Evolutionary conservation across 2,113 vertebrate genomes (phyloP), one percentile per base, ranked within the genome.

Genomic region (Passer montanus): DNA sequence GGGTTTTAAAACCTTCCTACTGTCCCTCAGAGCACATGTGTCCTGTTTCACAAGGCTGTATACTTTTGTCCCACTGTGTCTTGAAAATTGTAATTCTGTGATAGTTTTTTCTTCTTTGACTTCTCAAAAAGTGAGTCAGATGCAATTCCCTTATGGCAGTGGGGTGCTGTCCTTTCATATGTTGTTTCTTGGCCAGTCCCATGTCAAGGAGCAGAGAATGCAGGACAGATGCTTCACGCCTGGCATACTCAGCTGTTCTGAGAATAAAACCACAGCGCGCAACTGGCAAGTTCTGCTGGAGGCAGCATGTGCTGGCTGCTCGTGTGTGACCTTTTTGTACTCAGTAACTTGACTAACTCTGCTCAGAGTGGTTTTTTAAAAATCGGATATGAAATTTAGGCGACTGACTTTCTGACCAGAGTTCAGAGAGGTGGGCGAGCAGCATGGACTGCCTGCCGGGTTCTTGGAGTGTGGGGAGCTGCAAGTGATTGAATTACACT

Each of bases 151-250:
- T 63, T n/a, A 21, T 0, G 15, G 88, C 89, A 46, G 55, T 44
- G 74, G 24, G 64, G 58, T 84, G 21, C 76, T 68, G 52, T 90
- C 94, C 70, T 89, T 90, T 84, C 62, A 13, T n/a, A 13, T 8
- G 3, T 49, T 89, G 56, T 74, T 95, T 96, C 80, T 84, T 86
- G 88, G 76, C 88, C 70, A 93, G 78, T 91, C 37, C 70, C 20
- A 3, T 96, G 83, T 95, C 84, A 81, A 12, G 50, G 44, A 79
- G 72, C 70, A 66, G 93, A 67, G 97, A 96, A 97, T 95, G 67
- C 60, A 73, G 87, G 86, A 96, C 92, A 97, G 95, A 97, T 98
- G 96, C 97, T 94, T 90, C 95, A 94, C 97, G 96, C 93, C 75
- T 93, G 94, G 79, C 83, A 93, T 87, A 92, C 80, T 95, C 95